Evolutionary conservation across 2,113 vertebrate species (phyloP), one percentile per base, ranked within the genome.

Genomic region (Chaenogobius annularis): DNA sequence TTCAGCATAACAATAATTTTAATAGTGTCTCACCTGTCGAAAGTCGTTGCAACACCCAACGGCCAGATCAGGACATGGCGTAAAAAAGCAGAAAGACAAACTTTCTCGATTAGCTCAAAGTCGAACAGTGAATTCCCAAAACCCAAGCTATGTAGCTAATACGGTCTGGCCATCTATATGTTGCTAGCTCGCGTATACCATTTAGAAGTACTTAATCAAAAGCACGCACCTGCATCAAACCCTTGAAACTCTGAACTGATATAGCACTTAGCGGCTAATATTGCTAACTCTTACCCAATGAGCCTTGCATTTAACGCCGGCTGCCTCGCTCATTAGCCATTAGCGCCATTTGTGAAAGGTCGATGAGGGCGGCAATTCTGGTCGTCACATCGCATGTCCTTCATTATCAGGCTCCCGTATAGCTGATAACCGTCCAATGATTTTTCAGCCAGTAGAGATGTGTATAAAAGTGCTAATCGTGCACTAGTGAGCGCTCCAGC

Each of bases 11-110:
- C 23, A 50, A 55, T 5, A 59, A 19, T 69, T 73, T n/a, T 4
- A 1, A 3, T 3, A 13, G 68, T 50, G 14, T 85, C 83, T 84
- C 87, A 89, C 88, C 88, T 90, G 88, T 82, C 47, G 15, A 48
- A 19, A 10, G 71, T 74, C 3, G 64, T 44, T 44, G 54, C n/a
- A 35, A 10, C 52, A 69, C 20, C 77, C 66, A 54, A n/a, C n/a
- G 48, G 31, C 66, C 14, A 20, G 56, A 58, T n/a, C 13, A 52
- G 40, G 31, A 68, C 78, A 85, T 88, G n/a, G 70, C 46, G 55
- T 68, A 19, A 64, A 66, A 77, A 64, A 73, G 6, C 22, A 79
- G 20, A 81, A 9, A 80, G 43, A 77, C 10, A 80, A 52, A 73
- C 23, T 70, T 15, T n/a, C n/a, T n/a, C n/a, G n/a, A 73, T 82